Percentiles rank a stretch among this genome's conserved stretches.
Conservation (phyloP, 2,888 invertebrate species). For the Phania funesta region DNA sequence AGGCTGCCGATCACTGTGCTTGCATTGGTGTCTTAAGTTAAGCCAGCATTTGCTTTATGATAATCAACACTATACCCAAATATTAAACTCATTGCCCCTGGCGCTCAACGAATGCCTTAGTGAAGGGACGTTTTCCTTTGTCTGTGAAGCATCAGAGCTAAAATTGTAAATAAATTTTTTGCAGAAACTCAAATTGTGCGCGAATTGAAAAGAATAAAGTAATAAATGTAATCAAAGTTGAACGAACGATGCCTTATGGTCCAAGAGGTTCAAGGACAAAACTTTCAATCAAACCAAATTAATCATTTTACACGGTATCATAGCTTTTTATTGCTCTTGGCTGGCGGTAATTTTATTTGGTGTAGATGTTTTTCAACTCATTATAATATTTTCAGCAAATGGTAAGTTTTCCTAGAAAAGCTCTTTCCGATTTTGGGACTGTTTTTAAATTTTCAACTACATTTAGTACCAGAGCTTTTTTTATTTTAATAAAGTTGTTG, state of each 20-base stretch:
- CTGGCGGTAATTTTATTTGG: no score
- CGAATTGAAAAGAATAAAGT: constrained; percentile 15
- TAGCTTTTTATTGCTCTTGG: no score
- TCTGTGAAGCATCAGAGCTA: not conserved
- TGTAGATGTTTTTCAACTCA: no score
- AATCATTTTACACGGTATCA: no score
- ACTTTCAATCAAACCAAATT: not conserved
- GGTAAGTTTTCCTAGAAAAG: no score
- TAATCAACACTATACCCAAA: constrained; percentile 52
- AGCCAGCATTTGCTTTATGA: constrained; percentile 33
- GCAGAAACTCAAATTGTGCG: constrained; percentile 19
- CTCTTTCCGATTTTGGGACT: no score
- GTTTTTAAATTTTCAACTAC: no score
- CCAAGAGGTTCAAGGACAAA: not conserved
- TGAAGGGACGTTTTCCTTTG: no score
- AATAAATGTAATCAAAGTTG: constrained; percentile 14
- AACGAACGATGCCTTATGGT: constrained; percentile 15
- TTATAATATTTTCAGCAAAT: no score
- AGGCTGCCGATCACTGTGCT: not conserved
- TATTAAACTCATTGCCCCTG: constrained; percentile 11
- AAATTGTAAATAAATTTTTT: not conserved
- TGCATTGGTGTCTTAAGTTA: constrained; percentile 25
- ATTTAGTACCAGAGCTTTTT: no score
- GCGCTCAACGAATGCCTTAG: not conserved
- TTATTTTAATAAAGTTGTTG: no score